phyloP scores from a whole-genome alignment of 2,888 invertebrate genomes.

The Callyntrura sp. region DNA sequence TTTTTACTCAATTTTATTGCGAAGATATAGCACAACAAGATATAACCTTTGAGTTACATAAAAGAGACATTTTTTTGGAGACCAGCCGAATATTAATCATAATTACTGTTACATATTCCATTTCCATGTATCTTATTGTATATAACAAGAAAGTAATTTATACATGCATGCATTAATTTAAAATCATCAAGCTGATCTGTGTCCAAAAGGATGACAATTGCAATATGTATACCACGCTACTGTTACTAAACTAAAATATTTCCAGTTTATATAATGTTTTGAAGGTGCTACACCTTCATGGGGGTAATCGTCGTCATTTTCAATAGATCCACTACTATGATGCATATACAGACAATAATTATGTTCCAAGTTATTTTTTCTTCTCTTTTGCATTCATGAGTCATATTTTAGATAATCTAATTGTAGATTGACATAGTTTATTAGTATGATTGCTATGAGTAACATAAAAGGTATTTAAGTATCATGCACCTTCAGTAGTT shows the following conservation, averaged over 20 bases:
- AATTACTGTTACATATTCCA: not conserved
- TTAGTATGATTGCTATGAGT: not conserved
- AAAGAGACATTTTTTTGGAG: slow-evolving; percentile 73
- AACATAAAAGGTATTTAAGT: not conserved
- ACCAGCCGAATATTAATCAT: slow-evolving; percentile 64
- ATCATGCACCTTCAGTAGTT: not conserved
- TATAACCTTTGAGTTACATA: slow-evolving; percentile 41
- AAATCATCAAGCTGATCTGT: too few species aligned
- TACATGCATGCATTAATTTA: too few species aligned
- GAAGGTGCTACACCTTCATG: not conserved
- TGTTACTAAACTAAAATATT: too few species aligned
- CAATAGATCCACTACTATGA: not conserved
- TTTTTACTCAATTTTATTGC: slow-evolving; percentile 75
- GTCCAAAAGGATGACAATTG: too few species aligned
- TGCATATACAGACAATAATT: not conserved
- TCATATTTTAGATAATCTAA: not conserved
- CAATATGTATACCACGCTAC: too few species aligned
- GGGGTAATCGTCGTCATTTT: not conserved
- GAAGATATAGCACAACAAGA: slow-evolving; percentile 72
- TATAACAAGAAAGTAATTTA: not conserved
- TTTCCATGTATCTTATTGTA: not conserved
- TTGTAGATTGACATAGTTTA: not conserved
- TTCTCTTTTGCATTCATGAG: not conserved
- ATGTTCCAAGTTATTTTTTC: not conserved
- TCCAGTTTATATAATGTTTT: too few species aligned